These are phyloP conservation scores for Lacanobia oleracea DNA, from an alignment of 2,888 invertebrate species.

Conservation along the genomic window DNA sequence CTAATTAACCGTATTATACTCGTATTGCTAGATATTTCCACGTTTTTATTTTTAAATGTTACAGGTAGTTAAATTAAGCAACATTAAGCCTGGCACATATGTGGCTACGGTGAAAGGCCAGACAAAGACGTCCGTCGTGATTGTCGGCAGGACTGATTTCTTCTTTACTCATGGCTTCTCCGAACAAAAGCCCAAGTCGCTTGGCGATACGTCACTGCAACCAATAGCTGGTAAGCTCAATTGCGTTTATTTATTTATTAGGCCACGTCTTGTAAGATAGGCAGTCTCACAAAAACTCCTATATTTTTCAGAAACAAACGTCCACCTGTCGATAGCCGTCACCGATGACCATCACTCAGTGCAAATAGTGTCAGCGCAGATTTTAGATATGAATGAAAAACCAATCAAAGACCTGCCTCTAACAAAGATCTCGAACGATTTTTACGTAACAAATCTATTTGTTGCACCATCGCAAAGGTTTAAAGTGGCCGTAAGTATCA, in stretches of 20 bases:
- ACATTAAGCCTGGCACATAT: constrained; percentile 48
- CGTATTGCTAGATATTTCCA: too few species aligned
- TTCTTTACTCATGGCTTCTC: constrained; percentile 63
- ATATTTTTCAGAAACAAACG: constrained; percentile 49
- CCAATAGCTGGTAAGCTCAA: constrained; percentile 60
- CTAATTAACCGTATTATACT: too few species aligned
- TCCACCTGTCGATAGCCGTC: constrained; percentile 55
- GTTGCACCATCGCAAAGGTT: constrained; percentile 56
- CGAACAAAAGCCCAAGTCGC: constrained; percentile 42
- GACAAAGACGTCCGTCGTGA: constrained; percentile 36
- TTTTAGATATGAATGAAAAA: constrained; percentile 50
- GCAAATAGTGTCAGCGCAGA: constrained; percentile 40
- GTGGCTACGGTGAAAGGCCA: constrained; percentile 48
- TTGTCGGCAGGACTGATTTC: constrained; percentile 64
- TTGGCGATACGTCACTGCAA: constrained; percentile 53
- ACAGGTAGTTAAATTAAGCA: constrained; percentile 50
- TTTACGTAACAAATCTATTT: constrained; percentile 55
- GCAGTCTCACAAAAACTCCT: not conserved
- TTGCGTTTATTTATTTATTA: not conserved
- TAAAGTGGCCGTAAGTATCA: constrained; percentile 62
- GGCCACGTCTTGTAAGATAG: not conserved
- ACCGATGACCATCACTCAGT: constrained; percentile 53
- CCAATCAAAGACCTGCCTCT: constrained; percentile 23
- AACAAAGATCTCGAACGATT: constrained; percentile 42
- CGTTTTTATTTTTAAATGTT: constrained; percentile 1